Evolutionary conservation across 2,797 vertebrate species (phyloP).

Genomic region (Scolopax bukidnonensis): DNA sequence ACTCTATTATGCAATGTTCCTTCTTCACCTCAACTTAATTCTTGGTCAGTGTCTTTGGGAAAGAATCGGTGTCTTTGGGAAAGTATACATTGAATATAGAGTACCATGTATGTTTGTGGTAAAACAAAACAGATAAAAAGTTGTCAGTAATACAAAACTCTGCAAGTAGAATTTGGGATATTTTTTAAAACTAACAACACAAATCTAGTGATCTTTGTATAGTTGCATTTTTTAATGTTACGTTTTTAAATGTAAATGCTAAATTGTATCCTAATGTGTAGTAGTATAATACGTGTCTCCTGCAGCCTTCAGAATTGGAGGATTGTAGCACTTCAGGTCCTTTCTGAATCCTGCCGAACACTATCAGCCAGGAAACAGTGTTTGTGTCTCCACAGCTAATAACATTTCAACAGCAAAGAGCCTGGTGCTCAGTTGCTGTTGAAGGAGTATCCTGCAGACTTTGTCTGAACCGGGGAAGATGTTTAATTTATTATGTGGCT

Average conservation of each 20-base stretch:
- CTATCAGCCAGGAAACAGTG: neutral
- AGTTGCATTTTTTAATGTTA: neutral
- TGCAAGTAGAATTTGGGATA: neutral
- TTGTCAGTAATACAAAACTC: neutral
- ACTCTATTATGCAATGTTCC: neutral
- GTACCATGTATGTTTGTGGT: neutral
- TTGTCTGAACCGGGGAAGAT: neutral
- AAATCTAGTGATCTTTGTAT: neutral
- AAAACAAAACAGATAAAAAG: neutral
- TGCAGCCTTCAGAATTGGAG: neutral
- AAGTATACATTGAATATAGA: accelerated
- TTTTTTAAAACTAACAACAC: neutral
- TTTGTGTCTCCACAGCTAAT: neutral
- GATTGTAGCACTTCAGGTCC: neutral
- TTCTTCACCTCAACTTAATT: neutral
- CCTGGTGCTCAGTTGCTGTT: neutral
- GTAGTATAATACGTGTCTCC: neutral
- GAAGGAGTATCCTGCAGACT: neutral
- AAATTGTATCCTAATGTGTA: neutral
- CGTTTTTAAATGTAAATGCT: neutral
- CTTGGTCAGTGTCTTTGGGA: neutral
- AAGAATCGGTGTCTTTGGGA: neutral
- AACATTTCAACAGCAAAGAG: neutral
- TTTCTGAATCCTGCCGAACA: neutral
- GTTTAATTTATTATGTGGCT: neutral